Evolutionary conservation across 2,888 invertebrate species (phyloP), one percentile per base, ranked within the genome.

Genomic region (Phyto melanocephala): DNA sequence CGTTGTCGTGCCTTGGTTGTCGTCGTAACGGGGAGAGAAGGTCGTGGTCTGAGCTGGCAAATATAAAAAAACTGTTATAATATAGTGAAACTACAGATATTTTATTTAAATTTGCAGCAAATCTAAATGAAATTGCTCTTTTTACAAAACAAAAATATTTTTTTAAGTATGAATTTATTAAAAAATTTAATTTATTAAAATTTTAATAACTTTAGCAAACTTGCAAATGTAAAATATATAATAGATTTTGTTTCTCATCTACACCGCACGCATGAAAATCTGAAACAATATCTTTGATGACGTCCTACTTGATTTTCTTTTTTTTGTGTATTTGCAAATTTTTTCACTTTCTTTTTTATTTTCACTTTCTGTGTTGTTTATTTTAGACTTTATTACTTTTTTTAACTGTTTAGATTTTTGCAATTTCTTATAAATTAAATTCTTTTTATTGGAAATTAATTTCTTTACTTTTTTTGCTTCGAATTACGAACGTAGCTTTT

Each of bases 1-100:
- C 65, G 71, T 76, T 75, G 56, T 75, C 28, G 28, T 28, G n/a
- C 28, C 28, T 5, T 5, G 28, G 28, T 6, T 3, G n/a, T n/a
- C 67, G 72, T 72, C 68, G 78, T 65, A 75, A 82, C 74, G 63
- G 63, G 74, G 82, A 75, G 70, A 79, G 50, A 79, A 82, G 79
- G 79, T 76, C 76, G 79, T 75, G 65, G 67, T 82, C 79, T 79
- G 75, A 79, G 81, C 81, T 82, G 81, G 81, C 79, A 82, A 79
- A 82, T 68, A 65, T 35, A 77, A 42, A 74, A 52, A 45, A 56
- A 67, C 33, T 5, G 5, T 15, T 1, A 56, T 54, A 65, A 72
- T 65, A 35, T 24, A 10, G 1, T 35, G 28, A 45, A n/a, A 22
- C 20, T 24, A 22, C 24, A 54, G 4, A 54, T 20, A 42, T 54